phyloP scores from a whole-genome alignment of 2,888 invertebrate species.

The Seira musarum region DNA sequence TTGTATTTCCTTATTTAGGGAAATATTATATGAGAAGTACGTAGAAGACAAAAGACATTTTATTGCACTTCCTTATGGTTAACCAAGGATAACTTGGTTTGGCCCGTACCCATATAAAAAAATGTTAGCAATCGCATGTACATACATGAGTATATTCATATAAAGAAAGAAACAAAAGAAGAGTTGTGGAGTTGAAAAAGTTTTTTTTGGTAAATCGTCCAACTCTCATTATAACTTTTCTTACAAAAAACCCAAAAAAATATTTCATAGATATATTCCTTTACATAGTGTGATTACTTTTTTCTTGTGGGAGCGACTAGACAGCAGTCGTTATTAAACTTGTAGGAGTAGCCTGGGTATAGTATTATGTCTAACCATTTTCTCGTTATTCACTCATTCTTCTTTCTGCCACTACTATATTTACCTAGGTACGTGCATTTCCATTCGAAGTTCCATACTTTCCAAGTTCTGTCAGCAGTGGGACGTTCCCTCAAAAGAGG shows the following conservation, averaged over 20 bases:
- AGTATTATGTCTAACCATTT: no score
- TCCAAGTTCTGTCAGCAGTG: no score
- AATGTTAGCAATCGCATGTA: no score
- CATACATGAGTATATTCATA: no score
- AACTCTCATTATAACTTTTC: slow-evolving; percentile 49
- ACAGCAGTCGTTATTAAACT: no score
- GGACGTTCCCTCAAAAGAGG: not conserved
- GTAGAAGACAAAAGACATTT: not conserved
- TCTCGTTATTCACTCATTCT: no score
- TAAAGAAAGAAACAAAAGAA: not conserved
- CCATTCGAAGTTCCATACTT: not conserved
- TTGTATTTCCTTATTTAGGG: not conserved
- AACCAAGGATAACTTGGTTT: slow-evolving; percentile 44
- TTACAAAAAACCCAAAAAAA: not conserved
- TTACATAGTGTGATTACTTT: not conserved
- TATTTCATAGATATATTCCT: not conserved
- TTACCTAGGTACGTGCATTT: no score
- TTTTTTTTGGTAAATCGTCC: slow-evolving; percentile 45
- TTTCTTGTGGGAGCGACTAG: no score
- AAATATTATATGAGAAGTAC: not conserved
- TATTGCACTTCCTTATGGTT: slow-evolving; percentile 44
- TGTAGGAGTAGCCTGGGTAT: no score
- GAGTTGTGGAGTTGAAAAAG: slow-evolving; percentile 28
- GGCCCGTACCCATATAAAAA: slow-evolving; percentile 22
- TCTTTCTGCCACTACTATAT: no score